Conservation (phyloP, 1,140 invertebrate genomes). For the Arctopsyche grandis region DNA sequence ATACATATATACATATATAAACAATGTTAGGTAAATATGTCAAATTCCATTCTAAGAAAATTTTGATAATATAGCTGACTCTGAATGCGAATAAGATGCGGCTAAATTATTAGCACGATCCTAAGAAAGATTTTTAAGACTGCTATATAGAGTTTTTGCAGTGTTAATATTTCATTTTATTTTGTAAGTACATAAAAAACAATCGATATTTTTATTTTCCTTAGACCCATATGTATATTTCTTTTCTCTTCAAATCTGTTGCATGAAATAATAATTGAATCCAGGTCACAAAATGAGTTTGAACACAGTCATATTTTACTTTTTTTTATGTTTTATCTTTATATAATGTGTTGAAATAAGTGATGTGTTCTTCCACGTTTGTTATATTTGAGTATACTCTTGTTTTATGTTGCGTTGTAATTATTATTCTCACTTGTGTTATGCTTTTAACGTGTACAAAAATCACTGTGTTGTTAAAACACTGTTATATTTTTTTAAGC, state of each 20-base stretch:
- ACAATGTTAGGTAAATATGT: conserved; percentile 49
- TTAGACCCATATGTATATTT: too few relatives aligned
- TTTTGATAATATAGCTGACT: conserved; percentile 44
- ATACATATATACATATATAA: conserved; percentile 40
- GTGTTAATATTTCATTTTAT: conserved; percentile 9
- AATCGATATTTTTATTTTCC: too few relatives aligned
- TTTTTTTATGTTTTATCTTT: too few relatives aligned
- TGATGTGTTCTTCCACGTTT: too few relatives aligned
- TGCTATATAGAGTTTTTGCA: conserved; percentile 21
- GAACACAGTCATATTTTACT: too few relatives aligned
- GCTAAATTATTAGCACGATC: conserved; percentile 28
- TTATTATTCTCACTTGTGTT: conserved; percentile 7
- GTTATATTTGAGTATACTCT: too few relatives aligned
- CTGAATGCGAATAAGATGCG: conserved; percentile 17
- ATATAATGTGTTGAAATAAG: too few relatives aligned
- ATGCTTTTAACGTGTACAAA: conserved; percentile 13
- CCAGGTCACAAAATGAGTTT: too few relatives aligned
- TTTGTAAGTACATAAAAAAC: too few relatives aligned
- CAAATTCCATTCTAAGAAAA: conserved; percentile 50
- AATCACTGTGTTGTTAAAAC: conserved; percentile 24
- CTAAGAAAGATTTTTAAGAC: conserved; percentile 37
- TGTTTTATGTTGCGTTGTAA: too few relatives aligned
- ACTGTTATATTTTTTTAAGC: neutral
- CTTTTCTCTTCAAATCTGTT: too few relatives aligned
- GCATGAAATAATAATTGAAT: too few relatives aligned